Conservation (phyloP, 2,888 invertebrate species). For the Sinodicranocentrus sp. region DNA sequence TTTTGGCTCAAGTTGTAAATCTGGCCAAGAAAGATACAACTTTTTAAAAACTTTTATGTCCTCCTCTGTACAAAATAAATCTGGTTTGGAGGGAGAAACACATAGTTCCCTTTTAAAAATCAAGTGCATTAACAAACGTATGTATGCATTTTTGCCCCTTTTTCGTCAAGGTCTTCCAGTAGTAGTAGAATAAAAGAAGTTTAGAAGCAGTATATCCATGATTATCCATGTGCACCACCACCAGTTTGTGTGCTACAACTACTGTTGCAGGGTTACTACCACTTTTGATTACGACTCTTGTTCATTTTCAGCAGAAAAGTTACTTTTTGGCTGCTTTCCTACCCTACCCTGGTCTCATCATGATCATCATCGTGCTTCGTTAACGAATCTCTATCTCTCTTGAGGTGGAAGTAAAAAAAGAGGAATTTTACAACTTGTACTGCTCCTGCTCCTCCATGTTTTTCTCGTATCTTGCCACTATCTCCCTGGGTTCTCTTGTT, state of each 20-base stretch:
- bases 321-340: constrained; percentile 57
- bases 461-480: constrained; percentile 25
- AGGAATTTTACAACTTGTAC: constrained; percentile 53
- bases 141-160: constrained; percentile 2
- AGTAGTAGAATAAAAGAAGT: constrained; percentile 14
- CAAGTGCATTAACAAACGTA: constrained; percentile 14
- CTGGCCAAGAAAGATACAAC: not conserved
- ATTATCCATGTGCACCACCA: constrained; percentile 22
- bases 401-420: constrained; percentile 61
- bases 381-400: constrained; percentile 62
- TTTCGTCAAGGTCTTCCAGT: constrained; percentile 57
- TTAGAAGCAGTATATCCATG: constrained; percentile 8
- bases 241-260: constrained; percentile 23
- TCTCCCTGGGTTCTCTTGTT: constrained; percentile 26
- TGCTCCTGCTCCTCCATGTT: not conserved
- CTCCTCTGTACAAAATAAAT: not conserved
- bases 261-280: constrained; percentile 29
- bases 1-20: constrained; percentile 7
- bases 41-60: constrained; percentile 17
- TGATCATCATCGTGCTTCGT: constrained; percentile 54
- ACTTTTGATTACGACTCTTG: constrained; percentile 59
- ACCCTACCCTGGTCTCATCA: constrained; percentile 27
- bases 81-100: not conserved
- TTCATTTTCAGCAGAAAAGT: constrained; percentile 60
- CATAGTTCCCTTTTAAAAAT: too few species aligned